A percentile compares a stretch with the other conserved stretches of the same genome.
Evolutionary conservation across 2,797 vertebrate species (phyloP).

Genomic region (Centroberyx gerrardi): DNA sequence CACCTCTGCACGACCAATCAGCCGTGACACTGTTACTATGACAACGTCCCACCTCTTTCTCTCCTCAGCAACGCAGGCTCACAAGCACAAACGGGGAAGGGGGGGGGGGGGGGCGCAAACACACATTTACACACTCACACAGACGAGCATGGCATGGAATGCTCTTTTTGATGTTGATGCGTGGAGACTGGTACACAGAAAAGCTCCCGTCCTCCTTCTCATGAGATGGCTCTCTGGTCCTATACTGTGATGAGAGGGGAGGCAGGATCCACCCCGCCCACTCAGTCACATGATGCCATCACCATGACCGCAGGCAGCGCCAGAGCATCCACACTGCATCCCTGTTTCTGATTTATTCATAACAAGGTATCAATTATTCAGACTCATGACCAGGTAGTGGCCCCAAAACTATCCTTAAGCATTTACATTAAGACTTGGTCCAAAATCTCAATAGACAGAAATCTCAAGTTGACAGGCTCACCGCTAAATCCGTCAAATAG

Average conservation of each 20-base stretch:
- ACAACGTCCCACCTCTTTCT: slow-evolving; percentile 74
- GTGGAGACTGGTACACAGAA: slow-evolving; percentile 73
- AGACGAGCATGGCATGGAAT: slow-evolving; percentile 56
- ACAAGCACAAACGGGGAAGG: slow-evolving; percentile 41
- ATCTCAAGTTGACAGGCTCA: not conserved
- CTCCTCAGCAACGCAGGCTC: slow-evolving; percentile 53
- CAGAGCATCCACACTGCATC: slow-evolving; percentile 34
- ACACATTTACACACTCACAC: slow-evolving; percentile 52
- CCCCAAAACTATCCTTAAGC: slow-evolving; percentile 41
- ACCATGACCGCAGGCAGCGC: slow-evolving; percentile 51
- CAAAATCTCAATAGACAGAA: slow-evolving; percentile 19
- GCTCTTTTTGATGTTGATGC: slow-evolving; percentile 75
- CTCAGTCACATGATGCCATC: slow-evolving; percentile 68
- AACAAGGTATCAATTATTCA: slow-evolving; percentile 74
- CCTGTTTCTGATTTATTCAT: slow-evolving; percentile 77
- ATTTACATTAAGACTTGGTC: slow-evolving; percentile 32
- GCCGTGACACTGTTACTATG: slow-evolving; percentile 76
- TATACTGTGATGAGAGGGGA: slow-evolving; percentile 43
- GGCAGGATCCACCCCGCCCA: slow-evolving; percentile 30
- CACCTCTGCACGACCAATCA: slow-evolving; percentile 56
- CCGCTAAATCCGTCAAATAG: slow-evolving; percentile 27
- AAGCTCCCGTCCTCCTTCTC: slow-evolving; percentile 59
- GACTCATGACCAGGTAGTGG: slow-evolving; percentile 43
- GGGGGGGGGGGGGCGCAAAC: slow-evolving; percentile 21
- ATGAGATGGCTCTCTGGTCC: slow-evolving; percentile 45